These are phyloP conservation scores for Bubo scandiacus DNA, from an alignment of 2,113 vertebrate genomes.

Conservation along the genomic window DNA sequence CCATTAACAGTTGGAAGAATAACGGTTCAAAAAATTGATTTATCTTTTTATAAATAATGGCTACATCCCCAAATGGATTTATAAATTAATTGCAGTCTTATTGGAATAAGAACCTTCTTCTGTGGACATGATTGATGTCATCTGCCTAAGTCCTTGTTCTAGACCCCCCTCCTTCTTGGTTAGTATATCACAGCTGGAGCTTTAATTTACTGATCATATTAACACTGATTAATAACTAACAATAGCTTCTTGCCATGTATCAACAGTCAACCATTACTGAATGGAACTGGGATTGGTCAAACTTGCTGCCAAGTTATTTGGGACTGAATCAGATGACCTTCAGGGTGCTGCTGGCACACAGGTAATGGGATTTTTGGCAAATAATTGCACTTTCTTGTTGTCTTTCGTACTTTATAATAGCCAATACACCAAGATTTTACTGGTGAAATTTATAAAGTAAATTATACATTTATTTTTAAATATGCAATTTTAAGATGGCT, in stretches of 20 bases:
- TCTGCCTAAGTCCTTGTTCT: slow-evolving; percentile 81
- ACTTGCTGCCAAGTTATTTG: slow-evolving; percentile 84
- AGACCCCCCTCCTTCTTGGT: slow-evolving; percentile 83
- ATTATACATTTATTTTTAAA: not conserved
- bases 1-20: slow-evolving; percentile 81
- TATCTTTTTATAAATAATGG: slow-evolving; percentile 94
- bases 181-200: slow-evolving; percentile 88
- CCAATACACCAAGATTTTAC: not conserved
- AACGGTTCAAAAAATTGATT: slow-evolving; percentile 87
- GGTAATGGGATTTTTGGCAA: slow-evolving; percentile 76
- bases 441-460: not conserved
- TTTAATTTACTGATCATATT: slow-evolving; percentile 93
- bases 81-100: slow-evolving; percentile 94
- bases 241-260: slow-evolving; percentile 85
- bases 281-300: slow-evolving; percentile 90
- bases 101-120: slow-evolving; percentile 92
- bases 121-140: slow-evolving; percentile 87
- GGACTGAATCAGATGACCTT: slow-evolving; percentile 88
- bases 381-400: not conserved
- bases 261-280: slow-evolving; percentile 87
- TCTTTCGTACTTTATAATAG: not conserved
- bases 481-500: not conserved
- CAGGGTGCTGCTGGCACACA: slow-evolving; percentile 86
- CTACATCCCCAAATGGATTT: slow-evolving; percentile 91
- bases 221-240: slow-evolving; percentile 97